Percentiles rank a stretch among this genome's conserved stretches.
Evolutionary conservation across 2,113 vertebrate species (phyloP).

Genomic region (Trinectes maculatus): DNA sequence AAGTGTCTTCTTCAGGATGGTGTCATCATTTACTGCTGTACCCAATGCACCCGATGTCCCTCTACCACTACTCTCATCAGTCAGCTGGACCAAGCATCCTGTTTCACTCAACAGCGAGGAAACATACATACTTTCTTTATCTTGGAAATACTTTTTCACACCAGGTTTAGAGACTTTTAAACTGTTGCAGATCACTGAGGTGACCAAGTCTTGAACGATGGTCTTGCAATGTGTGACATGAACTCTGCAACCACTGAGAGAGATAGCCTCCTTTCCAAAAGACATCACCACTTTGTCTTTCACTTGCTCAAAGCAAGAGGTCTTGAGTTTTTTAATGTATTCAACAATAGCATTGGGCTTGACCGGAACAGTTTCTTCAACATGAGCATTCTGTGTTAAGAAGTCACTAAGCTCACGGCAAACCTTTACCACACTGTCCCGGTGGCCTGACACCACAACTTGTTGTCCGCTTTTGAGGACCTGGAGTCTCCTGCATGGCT

Average conservation of each 20-base stretch:
- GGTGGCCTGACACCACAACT: conserved; percentile 82
- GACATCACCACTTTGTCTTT: conserved; percentile 68
- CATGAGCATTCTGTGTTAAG: conserved; percentile 74
- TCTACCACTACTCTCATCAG: conserved; percentile 43
- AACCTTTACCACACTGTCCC: conserved; percentile 58
- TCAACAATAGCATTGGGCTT: conserved; percentile 52
- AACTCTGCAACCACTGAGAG: conserved; percentile 78
- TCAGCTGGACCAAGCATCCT: conserved; percentile 81
- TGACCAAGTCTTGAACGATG: conserved; percentile 49
- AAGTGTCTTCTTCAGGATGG: conserved; percentile 81
- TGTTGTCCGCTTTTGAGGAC: conserved; percentile 58
- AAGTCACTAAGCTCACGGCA: conserved; percentile 73
- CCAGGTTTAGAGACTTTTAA: conserved; percentile 80
- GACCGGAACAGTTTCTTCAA: conserved; percentile 69
- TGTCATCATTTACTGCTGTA: conserved; percentile 75
- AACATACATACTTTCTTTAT: conserved; percentile 62
- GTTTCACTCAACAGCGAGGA: conserved; percentile 50
- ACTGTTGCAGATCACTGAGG: conserved; percentile 62
- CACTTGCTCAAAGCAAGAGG: conserved; percentile 45
- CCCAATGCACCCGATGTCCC: too few relatives aligned
- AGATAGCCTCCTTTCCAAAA: conserved; percentile 69
- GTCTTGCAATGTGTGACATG: conserved; percentile 62
- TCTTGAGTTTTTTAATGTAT: conserved; percentile 76
- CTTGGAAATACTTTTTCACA: conserved; percentile 79
- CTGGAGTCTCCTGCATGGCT: conserved; percentile 43